phyloP scores from a whole-genome alignment of 2,888 invertebrate genomes.

The Tuta absoluta region DNA sequence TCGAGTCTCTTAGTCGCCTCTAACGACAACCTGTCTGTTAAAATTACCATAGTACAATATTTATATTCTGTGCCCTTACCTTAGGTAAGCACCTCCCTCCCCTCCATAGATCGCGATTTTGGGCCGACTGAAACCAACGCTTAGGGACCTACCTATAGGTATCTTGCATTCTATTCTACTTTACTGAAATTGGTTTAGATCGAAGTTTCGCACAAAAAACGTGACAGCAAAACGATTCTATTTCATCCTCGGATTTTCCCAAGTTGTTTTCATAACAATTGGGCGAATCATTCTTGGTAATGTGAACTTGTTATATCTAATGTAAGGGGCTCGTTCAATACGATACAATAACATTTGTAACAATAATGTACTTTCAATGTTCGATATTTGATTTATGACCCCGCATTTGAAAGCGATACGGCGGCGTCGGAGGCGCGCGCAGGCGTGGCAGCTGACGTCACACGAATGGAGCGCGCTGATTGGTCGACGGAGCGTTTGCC shows the following conservation, averaged over 20 bases:
- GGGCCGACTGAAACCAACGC: too few species aligned
- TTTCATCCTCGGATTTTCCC: neutral
- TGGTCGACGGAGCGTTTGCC: slow-evolving; percentile 65
- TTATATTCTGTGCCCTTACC: too few species aligned
- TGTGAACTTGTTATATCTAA: neutral
- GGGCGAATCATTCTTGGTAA: slow-evolving; percentile 6
- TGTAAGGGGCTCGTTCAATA: neutral
- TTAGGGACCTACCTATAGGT: too few species aligned
- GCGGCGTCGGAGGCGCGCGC: slow-evolving; percentile 77
- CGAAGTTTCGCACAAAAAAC: neutral
- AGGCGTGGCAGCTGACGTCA: slow-evolving; percentile 80
- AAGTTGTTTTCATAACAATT: slow-evolving; percentile 7
- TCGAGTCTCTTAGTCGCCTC: too few species aligned
- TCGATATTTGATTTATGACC: slow-evolving; percentile 25
- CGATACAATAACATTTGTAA: neutral
- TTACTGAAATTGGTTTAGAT: neutral
- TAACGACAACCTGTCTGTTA: too few species aligned
- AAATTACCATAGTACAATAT: too few species aligned
- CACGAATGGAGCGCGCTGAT: slow-evolving; percentile 52
- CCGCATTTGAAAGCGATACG: slow-evolving; percentile 58
- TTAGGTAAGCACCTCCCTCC: too few species aligned
- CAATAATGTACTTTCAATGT: neutral
- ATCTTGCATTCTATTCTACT: too few species aligned
- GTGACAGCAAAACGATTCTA: neutral
- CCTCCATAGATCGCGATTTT: too few species aligned